Evolutionary conservation across 2,888 invertebrate genomes (phyloP).

Genomic region (Ichneumon xanthorius): DNA sequence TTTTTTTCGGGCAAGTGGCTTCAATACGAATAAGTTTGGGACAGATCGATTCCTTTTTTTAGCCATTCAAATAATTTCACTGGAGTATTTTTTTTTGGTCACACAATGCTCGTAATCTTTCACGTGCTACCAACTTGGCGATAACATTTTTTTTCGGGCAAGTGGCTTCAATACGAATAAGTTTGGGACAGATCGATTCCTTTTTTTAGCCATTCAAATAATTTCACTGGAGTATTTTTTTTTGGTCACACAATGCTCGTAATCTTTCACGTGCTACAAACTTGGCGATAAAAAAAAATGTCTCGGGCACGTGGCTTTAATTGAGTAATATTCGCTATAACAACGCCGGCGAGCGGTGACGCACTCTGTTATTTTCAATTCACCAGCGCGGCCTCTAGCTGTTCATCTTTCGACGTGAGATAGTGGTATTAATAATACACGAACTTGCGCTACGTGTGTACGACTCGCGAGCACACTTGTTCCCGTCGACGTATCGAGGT

Average conservation of each 20-base stretch:
- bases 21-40: too few species aligned
- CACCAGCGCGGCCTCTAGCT: background rate
- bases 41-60: too few species aligned
- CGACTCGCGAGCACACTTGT: too few species aligned
- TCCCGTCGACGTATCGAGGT: background rate
- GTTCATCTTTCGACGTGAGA: conserved; percentile 24
- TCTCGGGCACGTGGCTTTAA: background rate
- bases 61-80: too few species aligned
- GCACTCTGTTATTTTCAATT: conserved; percentile 36
- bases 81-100: too few species aligned
- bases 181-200: background rate
- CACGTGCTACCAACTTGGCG: too few species aligned
- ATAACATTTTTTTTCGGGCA: background rate
- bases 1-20: too few species aligned
- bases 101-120: too few species aligned
- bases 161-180: background rate
- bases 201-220: background rate
- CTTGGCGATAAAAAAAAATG: background rate
- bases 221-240: background rate
- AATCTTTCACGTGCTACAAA: background rate
- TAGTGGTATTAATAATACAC: conserved; percentile 6
- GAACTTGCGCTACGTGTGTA: too few species aligned
- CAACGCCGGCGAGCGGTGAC: conserved; percentile 24
- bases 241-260: background rate
- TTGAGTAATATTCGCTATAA: conserved; percentile 25